These are phyloP conservation scores for Corvus cornix DNA, from an alignment of 2,113 vertebrate species.

Conservation along the genomic window DNA sequence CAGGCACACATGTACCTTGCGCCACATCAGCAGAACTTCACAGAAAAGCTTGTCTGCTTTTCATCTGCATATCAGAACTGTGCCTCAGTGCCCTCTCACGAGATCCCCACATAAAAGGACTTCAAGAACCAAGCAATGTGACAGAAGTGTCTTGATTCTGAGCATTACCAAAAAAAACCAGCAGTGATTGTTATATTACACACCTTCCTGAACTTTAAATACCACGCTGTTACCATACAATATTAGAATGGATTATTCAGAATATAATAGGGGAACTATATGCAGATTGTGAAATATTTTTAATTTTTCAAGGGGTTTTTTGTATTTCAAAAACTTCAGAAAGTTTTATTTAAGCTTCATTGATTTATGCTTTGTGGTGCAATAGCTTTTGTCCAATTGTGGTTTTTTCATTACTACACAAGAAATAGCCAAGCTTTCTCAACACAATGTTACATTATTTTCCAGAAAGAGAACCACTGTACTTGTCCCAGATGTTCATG, in stretches of 20 bases:
- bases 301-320: neutral
- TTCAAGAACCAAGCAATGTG: neutral
- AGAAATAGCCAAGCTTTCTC: neutral
- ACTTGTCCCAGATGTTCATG: neutral
- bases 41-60: neutral
- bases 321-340: neutral
- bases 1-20: accelerated
- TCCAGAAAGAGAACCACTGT: neutral
- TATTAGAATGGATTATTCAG: neutral
- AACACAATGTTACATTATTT: neutral
- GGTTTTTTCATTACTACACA: neutral
- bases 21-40: neutral
- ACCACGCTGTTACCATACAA: neutral
- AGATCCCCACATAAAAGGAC: neutral
- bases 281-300: neutral
- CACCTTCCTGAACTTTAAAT: neutral
- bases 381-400: neutral
- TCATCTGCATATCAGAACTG: neutral
- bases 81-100: neutral
- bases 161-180: neutral
- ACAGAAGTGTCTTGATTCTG: neutral
- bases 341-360: neutral
- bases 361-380: neutral
- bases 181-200: neutral
- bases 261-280: neutral